Evolutionary conservation across 2,797 vertebrate species (phyloP), one percentile per base, ranked within the genome.

Genomic region (Antrozous pallidus): DNA sequence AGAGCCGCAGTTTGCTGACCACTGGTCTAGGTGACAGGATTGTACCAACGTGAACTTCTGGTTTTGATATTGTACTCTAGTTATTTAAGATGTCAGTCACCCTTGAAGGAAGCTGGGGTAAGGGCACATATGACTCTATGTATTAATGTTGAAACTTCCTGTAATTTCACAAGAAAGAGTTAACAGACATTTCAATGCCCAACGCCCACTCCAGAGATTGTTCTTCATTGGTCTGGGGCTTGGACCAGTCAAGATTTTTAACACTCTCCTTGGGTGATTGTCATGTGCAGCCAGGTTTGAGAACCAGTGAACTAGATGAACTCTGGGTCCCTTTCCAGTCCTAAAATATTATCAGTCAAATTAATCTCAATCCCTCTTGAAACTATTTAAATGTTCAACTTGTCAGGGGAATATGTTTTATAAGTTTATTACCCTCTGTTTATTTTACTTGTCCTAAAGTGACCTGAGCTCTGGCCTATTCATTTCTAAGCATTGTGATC

Each of bases 331-430:
- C 31, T 78, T 95, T 81, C 51, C 40, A 80, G 38, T 4, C 24
- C 45, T 93, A 67, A 85, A 78, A 92, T 90, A 67, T 73, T 91
- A 94, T 90, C 90, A 58, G 16, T 47, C 63, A 65, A 85, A 88
- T 88, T 85, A 90, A 94, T 92, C 78, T 92, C 82, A 79, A 36
- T 6, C 3, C 24, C 70, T 90, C 74, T 67, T 58, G 70, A 82
- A 92, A 92, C 47, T 61, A 63, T 70, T 88, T 78, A 73, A 63
- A 75, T 79, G 45, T 85, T 92, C 49, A 61, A 24, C 18, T 22
- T 56, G 49, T 63, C 22, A 2, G 26, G 20, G 28, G 38, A 22
- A 89, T 45, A 65, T 81, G 63, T 33, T 65, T 36, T 58, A 24
- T 3, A 74, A 84, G 40, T 92, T 65, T 89, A 86, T 88, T 77